Evolutionary conservation across 1,140 invertebrate species (phyloP).

Genomic region (Caenorhabditis latens): DNA sequence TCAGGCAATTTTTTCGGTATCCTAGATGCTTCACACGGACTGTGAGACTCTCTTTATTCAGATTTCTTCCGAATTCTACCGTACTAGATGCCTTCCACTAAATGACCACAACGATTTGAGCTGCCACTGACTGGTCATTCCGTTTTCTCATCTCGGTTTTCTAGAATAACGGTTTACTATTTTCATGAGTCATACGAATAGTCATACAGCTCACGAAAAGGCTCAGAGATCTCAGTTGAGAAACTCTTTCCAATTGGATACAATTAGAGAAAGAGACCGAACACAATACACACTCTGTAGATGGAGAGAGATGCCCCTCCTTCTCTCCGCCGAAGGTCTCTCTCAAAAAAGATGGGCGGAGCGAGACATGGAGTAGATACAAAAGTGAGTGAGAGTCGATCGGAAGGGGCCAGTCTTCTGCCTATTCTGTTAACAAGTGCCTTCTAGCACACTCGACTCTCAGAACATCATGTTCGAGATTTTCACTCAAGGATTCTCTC

Average conservation of each 20-base stretch:
- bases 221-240: constrained; percentile 2
- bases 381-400: constrained; percentile 43
- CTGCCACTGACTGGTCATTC: no score
- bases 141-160: no score
- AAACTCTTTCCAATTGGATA: not conserved
- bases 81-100: no score
- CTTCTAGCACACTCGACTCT: constrained; percentile 46
- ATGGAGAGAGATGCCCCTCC: not conserved
- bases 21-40: no score
- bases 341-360: not conserved
- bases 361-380: not conserved
- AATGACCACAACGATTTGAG: no score
- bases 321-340: constrained; percentile 46
- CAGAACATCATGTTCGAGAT: constrained; percentile 73
- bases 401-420: not conserved
- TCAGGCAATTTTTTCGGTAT: no score
- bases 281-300: not conserved
- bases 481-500: constrained; percentile 73
- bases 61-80: no score
- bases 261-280: not conserved
- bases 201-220: not conserved
- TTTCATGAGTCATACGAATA: no score
- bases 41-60: no score
- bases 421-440: not conserved
- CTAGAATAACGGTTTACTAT: no score